Conservation (phyloP, 2,888 invertebrate species). For the Melieria picta region DNA sequence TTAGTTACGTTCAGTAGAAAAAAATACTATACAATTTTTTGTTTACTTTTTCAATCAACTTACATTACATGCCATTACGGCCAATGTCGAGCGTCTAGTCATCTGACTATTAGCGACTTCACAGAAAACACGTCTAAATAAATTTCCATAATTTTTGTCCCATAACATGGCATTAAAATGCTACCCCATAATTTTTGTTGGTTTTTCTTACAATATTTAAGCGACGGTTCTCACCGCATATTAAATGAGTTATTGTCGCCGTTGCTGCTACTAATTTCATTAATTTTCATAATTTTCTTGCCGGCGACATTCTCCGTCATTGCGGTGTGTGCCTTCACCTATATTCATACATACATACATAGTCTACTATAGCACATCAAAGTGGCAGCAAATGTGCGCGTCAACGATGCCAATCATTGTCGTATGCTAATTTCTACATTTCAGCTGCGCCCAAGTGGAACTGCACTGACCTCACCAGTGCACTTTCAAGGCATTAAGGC, state of each 20-base stretch:
- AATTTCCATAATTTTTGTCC: slow-evolving; percentile 37
- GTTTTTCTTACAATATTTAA: background rate
- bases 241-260: slow-evolving; percentile 36
- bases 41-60: no score
- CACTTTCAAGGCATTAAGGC: background rate
- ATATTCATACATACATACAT: no score
- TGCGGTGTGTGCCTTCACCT: no score
- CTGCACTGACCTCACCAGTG: slow-evolving; percentile 7
- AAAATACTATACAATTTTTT: no score
- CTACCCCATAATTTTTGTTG: slow-evolving; percentile 5
- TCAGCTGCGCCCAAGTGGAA: slow-evolving; percentile 38
- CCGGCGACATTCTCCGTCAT: slow-evolving; percentile 25
- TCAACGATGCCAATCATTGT: slow-evolving; percentile 36
- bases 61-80: no score
- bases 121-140: background rate
- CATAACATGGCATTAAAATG: slow-evolving; percentile 24
- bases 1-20: no score
- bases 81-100: no score
- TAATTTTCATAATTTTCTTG: slow-evolving; percentile 37
- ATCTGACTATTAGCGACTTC: no score
- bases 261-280: slow-evolving; percentile 26
- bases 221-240: slow-evolving; percentile 36
- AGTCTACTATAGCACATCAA: background rate
- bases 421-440: slow-evolving; percentile 38
- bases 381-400: slow-evolving; percentile 35